Conservation (phyloP, 2,888 invertebrate species). For the Apodemia mormo region DNA sequence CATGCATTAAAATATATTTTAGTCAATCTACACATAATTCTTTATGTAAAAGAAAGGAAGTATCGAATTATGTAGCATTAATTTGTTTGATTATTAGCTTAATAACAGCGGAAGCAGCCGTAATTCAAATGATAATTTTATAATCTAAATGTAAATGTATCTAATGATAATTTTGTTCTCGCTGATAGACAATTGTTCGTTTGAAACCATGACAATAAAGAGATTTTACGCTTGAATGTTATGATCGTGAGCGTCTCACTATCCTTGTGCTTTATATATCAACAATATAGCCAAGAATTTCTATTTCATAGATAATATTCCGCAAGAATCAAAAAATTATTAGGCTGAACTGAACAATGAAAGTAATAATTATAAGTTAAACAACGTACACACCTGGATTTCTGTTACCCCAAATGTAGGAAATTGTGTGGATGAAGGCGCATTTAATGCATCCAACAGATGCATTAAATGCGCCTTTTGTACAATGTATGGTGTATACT, state of each 20-base stretch:
- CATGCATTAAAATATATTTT: background rate
- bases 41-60: constrained; percentile 6
- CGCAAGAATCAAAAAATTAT: no score
- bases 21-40: background rate
- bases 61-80: constrained; percentile 11
- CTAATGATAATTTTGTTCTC: constrained; percentile 33
- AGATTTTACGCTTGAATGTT: constrained; percentile 15
- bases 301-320: background rate
- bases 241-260: background rate
- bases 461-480: no score
- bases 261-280: background rate
- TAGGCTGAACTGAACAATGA: no score
- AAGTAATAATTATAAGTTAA: no score
- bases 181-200: constrained; percentile 15
- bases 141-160: constrained; percentile 43
- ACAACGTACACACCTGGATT: no score
- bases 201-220: constrained; percentile 7
- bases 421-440: no score
- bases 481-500: no score
- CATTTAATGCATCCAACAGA: no score
- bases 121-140: constrained; percentile 42
- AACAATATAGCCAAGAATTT: background rate
- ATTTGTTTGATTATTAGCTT: constrained; percentile 24
- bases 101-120: constrained; percentile 36
- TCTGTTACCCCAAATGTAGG: no score